These are phyloP conservation scores for Dione juno DNA, from an alignment of 2,888 invertebrate species.

Conservation along the genomic window DNA sequence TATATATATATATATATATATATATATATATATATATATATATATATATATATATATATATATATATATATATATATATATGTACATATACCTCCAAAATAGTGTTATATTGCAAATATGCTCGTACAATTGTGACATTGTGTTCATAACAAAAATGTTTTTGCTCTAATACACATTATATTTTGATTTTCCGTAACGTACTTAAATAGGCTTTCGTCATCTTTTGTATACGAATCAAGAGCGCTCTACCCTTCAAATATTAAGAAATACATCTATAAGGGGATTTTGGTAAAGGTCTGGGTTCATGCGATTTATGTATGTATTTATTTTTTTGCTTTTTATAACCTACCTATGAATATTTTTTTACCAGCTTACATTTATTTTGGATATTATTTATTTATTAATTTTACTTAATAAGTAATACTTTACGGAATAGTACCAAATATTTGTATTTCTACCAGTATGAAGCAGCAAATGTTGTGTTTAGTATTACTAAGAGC, in stretches of 20 bases:
- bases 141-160: constrained; percentile 14
- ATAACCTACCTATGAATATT: background rate
- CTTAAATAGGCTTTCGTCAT: constrained; percentile 22
- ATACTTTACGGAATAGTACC: background rate
- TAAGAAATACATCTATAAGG: background rate
- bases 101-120: no score
- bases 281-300: constrained; percentile 8
- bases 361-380: background rate
- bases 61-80: no score
- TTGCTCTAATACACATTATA: constrained; percentile 11
- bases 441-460: background rate
- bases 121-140: constrained; percentile 6
- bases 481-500: constrained; percentile 30
- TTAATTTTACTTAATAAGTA: background rate
- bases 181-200: constrained; percentile 25
- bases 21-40: no score
- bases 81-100: no score
- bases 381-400: background rate
- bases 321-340: background rate
- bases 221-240: constrained; percentile 7
- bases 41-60: no score
- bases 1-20: no score
- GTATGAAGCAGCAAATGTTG: constrained; percentile 10
- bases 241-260: constrained; percentile 13
- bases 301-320: constrained; percentile 3